Evolutionary conservation across 2,113 vertebrate genomes (phyloP), one percentile per base, ranked within the genome.

Genomic region (Megaleporinus macrocephalus): DNA sequence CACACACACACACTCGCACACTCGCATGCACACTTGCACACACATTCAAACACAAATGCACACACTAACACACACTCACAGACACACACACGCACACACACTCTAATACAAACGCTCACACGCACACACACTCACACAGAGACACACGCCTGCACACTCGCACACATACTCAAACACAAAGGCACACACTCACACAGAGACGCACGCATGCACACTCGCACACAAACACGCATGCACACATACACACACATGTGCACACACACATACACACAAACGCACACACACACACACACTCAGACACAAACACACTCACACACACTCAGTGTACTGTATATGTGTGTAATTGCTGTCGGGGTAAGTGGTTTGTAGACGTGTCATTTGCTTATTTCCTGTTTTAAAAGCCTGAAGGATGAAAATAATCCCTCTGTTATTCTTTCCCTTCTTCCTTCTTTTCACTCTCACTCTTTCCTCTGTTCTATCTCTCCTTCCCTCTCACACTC

Each of bases 391-490:
- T 22, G 18, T 53, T 53, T 49, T 22, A 36, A 75, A 61, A 70
- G 75, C 71, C 66, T 62, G 51, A 22, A 78, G 51, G 26, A 59
- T 49, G 26, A 49, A 73, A 63, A 55, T 44, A 15, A 44, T 68
- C 36, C 51, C 24, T 73, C 53, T n/a, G 20, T 80, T 74, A 76
- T 81, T 44, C 94, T 95, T 69, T 90, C 94, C 96, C 83, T 95
- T 4, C 82, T 51, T 89, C 84, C 75, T 80, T 30, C 71, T n/a
- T 12, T 24, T 15, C n/a, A 51, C 5, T 49, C 62, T 44, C 66
- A 55, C 24, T 57, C 85, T 62, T 62, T 11, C 27, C 80, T 87
- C 95, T 94, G 79, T 93, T 94, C 26, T 91, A 94, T 79, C 94
- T 96, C 87, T 94, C 94, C 29, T 33, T 20, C 20, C 7, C 15